phyloP scores from a whole-genome alignment of 2,888 invertebrate genomes.

The Ornithoptera alexandrae region DNA sequence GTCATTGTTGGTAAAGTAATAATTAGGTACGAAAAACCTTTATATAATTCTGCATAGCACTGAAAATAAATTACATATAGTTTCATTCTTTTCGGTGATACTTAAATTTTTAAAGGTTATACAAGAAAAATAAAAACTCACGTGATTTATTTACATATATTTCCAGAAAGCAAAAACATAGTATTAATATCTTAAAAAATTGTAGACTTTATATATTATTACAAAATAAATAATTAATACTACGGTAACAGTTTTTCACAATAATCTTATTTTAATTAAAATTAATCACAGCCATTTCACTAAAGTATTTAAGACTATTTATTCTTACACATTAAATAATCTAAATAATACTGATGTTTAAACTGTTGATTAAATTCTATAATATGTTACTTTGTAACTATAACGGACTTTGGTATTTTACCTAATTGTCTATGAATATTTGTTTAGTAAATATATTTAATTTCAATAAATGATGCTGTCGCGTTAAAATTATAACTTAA shows the following conservation, averaged over 20 bases:
- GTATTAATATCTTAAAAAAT: slow-evolving; percentile 4
- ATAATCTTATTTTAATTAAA: slow-evolving; percentile 20
- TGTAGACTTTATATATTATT: slow-evolving; percentile 8
- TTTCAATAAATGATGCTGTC: not conserved
- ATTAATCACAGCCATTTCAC: slow-evolving; percentile 38
- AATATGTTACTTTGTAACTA: not conserved
- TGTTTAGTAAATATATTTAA: not conserved
- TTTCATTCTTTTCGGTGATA: too few relatives aligned
- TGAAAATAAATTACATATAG: too few relatives aligned
- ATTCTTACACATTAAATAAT: not conserved
- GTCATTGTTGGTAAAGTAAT: too few relatives aligned
- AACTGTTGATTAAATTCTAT: not conserved
- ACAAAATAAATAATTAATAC: slow-evolving; percentile 23
- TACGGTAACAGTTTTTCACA: slow-evolving; percentile 22
- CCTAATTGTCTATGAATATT: not conserved
- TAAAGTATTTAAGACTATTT: slow-evolving; percentile 12
- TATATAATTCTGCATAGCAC: too few relatives aligned
- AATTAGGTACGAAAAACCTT: too few relatives aligned
- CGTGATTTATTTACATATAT: slow-evolving; percentile 4
- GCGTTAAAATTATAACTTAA: not conserved
- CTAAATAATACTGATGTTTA: slow-evolving; percentile 37
- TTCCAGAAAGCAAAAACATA: slow-evolving; percentile 4
- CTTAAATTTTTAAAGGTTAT: too few relatives aligned
- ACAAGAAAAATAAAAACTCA: not conserved
- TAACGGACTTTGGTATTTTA: not conserved